Base-by-base conservation (phyloP, 2,113 vertebrate genomes). In the Aspiorhynchus laticeps region DNA sequence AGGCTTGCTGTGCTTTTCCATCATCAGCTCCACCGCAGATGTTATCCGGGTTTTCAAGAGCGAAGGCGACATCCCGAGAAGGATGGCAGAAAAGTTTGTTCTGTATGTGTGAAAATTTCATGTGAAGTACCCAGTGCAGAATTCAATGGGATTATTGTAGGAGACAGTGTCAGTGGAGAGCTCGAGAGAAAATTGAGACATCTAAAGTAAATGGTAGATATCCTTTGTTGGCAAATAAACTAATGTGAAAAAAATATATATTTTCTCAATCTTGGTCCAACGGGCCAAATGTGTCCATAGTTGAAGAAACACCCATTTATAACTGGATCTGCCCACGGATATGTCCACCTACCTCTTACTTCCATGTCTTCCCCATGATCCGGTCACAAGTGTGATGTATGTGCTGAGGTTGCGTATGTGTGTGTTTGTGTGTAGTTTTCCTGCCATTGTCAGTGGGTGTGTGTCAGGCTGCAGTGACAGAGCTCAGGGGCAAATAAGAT, bases 401-500 rank as follows among this genome's bases (percentile, higher is more conserved):
- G 76, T 84, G 84, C 65, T 88, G 43, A 80, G 67, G 78, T 33
- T 83, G 51, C 48, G 28, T 74, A 38, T 78, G 65, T 59, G 51
- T 61, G 82, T 90, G 56, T 84, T 65, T 80, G 33, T 84, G 71
- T 87, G 78, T 86, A 46, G 88, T 31, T 85, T 90, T 90, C 88
- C 89, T 87, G 85, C 87, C 19, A 89, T 91, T 90, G 91, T 90
- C 26, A 85, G 78, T 86, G 26, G 65, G 74, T 83, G 83, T 78
- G 76, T 86, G 59, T 83, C 31, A 77, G 85, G 80, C 41, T 79
- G 59, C 78, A 85, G 26, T 88, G 82, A 87, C 81, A 83, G 82
- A 84, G 76, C 41, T 78, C 15, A 87, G 73, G 81, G 87, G 46
- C 81, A 81, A 85, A 88, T 67, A 67, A 76, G 48, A 84, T 46